These are phyloP conservation scores for Pachyrhynchus sulphureomaculatus DNA, from an alignment of 1,140 invertebrate genomes.

Conservation along the genomic window DNA sequence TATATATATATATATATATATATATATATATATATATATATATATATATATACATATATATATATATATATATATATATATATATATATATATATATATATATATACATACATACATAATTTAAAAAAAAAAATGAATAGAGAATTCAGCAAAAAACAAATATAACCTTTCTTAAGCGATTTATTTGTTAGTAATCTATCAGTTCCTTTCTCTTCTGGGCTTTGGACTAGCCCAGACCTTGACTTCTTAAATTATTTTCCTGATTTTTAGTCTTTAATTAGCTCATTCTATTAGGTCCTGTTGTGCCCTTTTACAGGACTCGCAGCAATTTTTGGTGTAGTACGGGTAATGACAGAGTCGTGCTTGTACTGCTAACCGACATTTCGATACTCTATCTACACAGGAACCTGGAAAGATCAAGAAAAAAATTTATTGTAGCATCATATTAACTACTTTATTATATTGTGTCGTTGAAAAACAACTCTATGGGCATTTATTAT, in stretches of 20 bases:
- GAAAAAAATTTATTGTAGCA: constrained; percentile 3
- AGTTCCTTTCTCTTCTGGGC: constrained; percentile 17
- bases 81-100: too few species aligned
- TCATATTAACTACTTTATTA: too few species aligned
- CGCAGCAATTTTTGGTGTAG: constrained; percentile 77
- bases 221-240: constrained; percentile 6
- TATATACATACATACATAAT: too few species aligned
- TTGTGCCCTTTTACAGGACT: constrained; percentile 59
- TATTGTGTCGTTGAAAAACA: too few species aligned
- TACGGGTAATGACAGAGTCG: constrained; percentile 78
- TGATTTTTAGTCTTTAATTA: background rate
- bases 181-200: constrained; percentile 27
- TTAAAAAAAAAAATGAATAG: too few species aligned
- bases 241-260: constrained; percentile 1
- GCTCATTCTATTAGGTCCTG: constrained; percentile 44
- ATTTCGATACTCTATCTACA: constrained; percentile 71
- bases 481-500: too few species aligned
- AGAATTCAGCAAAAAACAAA: too few species aligned
- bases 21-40: too few species aligned
- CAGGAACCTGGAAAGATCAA: constrained; percentile 57
- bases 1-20: too few species aligned
- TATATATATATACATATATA: too few species aligned
- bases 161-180: background rate
- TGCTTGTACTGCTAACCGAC: constrained; percentile 73
- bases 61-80: too few species aligned